Percentiles rank a stretch among this genome's conserved stretches.
phyloP scores from a whole-genome alignment of 2,797 vertebrate species.

The Telmatherina bonti region DNA sequence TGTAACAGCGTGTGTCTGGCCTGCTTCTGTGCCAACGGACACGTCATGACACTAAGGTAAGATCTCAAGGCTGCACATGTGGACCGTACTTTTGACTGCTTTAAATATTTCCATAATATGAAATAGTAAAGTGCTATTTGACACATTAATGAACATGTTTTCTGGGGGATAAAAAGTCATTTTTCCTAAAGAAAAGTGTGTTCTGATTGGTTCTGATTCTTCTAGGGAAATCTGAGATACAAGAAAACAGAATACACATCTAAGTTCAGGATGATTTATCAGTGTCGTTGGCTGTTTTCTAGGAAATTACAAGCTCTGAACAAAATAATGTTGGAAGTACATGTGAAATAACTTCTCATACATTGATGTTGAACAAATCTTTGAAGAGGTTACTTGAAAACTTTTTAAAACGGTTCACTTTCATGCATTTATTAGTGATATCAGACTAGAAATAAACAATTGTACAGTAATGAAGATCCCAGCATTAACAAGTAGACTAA shows the following conservation, averaged over 20 bases:
- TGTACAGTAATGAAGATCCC: neutral
- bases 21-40: conserved; percentile 98
- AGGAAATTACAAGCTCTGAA: neutral
- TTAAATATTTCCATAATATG: neutral
- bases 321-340: neutral
- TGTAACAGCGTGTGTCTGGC: conserved; percentile 94
- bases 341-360: neutral
- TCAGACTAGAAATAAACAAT: neutral
- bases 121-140: neutral
- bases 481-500: neutral
- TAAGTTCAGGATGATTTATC: neutral
- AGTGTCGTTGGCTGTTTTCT: neutral
- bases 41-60: conserved; percentile 97
- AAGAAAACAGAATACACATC: neutral
- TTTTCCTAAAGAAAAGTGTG: neutral
- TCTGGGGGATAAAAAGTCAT: neutral
- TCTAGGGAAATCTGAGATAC: neutral
- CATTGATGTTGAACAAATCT: neutral
- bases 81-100: neutral
- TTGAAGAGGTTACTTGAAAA: too few relatives aligned
- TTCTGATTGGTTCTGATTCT: neutral
- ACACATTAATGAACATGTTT: neutral
- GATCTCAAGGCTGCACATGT: neutral
- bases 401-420: too few relatives aligned
- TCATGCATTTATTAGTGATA: too few relatives aligned